These are phyloP conservation scores for Xiphophorus couchianus DNA, from an alignment of 2,113 vertebrate species.

Conservation along the genomic window DNA sequence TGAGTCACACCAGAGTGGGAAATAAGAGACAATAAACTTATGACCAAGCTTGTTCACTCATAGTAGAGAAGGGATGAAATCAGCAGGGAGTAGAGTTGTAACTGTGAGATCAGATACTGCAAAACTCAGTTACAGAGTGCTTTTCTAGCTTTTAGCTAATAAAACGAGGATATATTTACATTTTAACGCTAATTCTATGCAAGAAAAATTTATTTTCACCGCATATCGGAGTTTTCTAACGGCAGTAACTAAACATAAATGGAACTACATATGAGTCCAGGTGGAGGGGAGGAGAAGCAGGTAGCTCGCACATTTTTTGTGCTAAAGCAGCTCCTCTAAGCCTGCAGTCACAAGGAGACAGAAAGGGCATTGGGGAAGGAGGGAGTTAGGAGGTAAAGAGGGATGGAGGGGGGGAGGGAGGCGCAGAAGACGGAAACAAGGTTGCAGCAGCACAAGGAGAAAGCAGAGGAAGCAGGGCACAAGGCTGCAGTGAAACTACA, in stretches of 20 bases:
- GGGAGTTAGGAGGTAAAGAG: conserved; percentile 28
- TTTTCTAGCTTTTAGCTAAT: neutral
- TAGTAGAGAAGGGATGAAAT: neutral
- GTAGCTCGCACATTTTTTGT: conserved; percentile 50
- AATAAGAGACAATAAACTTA: conserved; percentile 30
- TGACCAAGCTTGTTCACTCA: conserved; percentile 21
- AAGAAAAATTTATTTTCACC: neutral
- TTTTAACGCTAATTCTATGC: neutral
- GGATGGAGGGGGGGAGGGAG: conserved; percentile 26
- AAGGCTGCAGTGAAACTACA: conserved; percentile 32
- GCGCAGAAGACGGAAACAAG: conserved; percentile 43
- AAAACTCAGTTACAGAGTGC: conserved; percentile 8
- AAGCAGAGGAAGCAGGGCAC: conserved; percentile 18
- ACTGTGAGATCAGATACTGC: conserved; percentile 1
- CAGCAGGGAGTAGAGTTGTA: neutral
- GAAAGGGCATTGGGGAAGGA: conserved; percentile 60
- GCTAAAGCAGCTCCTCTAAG: conserved; percentile 64
- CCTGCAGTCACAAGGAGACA: conserved; percentile 76
- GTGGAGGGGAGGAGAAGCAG: neutral
- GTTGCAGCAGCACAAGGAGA: conserved; percentile 57
- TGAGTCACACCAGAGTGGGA: conserved; percentile 51
- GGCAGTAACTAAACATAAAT: neutral
- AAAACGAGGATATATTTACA: neutral
- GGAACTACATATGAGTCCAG: neutral
- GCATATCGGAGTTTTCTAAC: neutral